Conservation (phyloP, 1,140 invertebrate genomes). For the Cylas formicarius region DNA sequence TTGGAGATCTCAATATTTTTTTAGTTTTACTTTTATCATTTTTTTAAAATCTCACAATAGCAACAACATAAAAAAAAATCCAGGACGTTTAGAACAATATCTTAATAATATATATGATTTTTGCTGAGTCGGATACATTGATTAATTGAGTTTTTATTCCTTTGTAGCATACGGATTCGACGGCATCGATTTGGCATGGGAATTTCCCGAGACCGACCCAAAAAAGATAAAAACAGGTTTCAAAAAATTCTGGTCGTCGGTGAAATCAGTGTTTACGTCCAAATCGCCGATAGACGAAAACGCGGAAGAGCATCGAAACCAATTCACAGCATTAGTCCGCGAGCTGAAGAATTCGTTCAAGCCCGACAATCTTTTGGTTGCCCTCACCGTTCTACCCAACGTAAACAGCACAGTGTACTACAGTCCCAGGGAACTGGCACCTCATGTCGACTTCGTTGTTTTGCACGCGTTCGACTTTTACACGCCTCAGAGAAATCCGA, state of each 20-base stretch:
- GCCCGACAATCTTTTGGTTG: slow-evolving; percentile 56
- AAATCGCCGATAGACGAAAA: slow-evolving; percentile 66
- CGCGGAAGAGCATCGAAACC: slow-evolving; percentile 65
- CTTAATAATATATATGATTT: too few relatives aligned
- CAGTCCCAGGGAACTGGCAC: slow-evolving; percentile 64
- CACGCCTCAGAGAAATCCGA: slow-evolving; percentile 63
- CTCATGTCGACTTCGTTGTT: slow-evolving; percentile 71
- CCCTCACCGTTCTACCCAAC: slow-evolving; percentile 66
- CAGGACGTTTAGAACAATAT: too few relatives aligned
- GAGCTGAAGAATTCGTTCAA: slow-evolving; percentile 63
- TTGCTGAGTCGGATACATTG: too few relatives aligned
- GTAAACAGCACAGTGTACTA: slow-evolving; percentile 74
- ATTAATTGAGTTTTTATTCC: too few relatives aligned
- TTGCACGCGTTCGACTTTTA: slow-evolving; percentile 73
- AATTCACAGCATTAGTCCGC: slow-evolving; percentile 63
- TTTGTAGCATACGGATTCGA: slow-evolving; percentile 81
- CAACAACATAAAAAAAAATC: too few relatives aligned
- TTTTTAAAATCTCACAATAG: too few relatives aligned
- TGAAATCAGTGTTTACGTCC: slow-evolving; percentile 67
- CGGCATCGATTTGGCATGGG: slow-evolving; percentile 78
- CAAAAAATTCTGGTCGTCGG: slow-evolving; percentile 56
- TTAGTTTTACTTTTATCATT: too few relatives aligned
- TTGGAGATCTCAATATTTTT: too few relatives aligned
- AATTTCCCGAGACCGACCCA: slow-evolving; percentile 71
- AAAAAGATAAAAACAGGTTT: slow-evolving; percentile 50